Evolutionary conservation across 1,140 invertebrate genomes (phyloP), one percentile per base, ranked within the genome.

Genomic region (Drosophila azteca): DNA sequence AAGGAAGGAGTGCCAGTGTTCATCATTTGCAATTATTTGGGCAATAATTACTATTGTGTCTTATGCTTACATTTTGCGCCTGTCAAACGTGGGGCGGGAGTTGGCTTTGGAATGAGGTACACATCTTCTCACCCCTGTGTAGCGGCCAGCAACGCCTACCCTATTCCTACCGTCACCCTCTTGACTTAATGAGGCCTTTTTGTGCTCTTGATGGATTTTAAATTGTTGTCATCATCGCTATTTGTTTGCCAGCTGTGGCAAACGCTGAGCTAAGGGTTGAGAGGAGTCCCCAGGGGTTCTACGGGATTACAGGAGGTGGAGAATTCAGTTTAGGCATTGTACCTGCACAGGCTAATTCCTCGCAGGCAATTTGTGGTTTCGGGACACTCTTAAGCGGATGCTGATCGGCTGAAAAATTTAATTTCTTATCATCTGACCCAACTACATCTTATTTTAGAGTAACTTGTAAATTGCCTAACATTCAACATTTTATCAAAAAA

Each of bases 11-110:
- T 35, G 39, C n/a, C 51, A 15, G 51, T 22, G 54, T 71, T 79
- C 75, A 85, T 85, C 89, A 91, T 90, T 90, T 90, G 89, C 79
- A 91, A 90, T 91, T 91, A 91, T 91, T 91, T 90, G 76, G 89
- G 85, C 90, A 91, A 90, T 91, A 91, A 91, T 91, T 91, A 91
- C 90, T 91, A 91, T 90, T 91, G 90, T 91, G 90, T 91, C 90
- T 90, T 91, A 91, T 91, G 90, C 79, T 77, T 72, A 88, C 85
- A 90, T 91, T 91, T 88, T 82, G 57, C 53, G 49, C 55, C 39
- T 20, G 69, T 11, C 22, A 29, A 31, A 15, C 20, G 24, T 9
- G 15, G 29, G 29, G 35, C 20, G 35, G 57, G 48, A 29, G 31
- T 41, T 15, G 41, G 31, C 8, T 61, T 39, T 1, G 35, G 35